These are phyloP conservation scores for Drosophila setosimentum DNA, from an alignment of 2,888 invertebrate species.

Conservation along the genomic window DNA sequence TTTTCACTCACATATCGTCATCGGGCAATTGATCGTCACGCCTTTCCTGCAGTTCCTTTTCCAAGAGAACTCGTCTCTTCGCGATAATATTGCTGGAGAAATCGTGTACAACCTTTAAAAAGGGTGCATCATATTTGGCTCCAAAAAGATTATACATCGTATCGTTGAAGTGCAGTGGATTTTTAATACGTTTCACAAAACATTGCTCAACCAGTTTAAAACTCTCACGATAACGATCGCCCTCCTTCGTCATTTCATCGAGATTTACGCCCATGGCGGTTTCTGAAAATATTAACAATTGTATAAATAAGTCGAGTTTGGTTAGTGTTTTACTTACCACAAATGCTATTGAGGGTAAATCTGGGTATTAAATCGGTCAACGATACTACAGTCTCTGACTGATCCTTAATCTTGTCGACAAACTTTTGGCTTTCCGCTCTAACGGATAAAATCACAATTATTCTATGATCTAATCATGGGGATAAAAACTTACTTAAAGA, in stretches of 20 bases:
- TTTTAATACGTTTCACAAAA: constrained; percentile 66
- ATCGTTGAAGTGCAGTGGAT: constrained; percentile 66
- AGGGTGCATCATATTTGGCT: constrained; percentile 43
- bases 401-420: constrained; percentile 43
- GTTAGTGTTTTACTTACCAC: constrained; percentile 52
- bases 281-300: constrained; percentile 35
- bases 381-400: constrained; percentile 45
- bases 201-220: constrained; percentile 70
- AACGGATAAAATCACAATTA: not conserved
- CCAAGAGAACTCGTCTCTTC: constrained; percentile 65
- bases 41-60: constrained; percentile 38
- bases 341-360: constrained; percentile 78
- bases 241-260: constrained; percentile 72
- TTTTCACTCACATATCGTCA: constrained; percentile 58
- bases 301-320: not conserved
- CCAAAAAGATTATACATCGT: constrained; percentile 55
- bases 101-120: constrained; percentile 63
- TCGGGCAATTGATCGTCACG: constrained; percentile 24
- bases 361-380: constrained; percentile 71
- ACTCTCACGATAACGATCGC: constrained; percentile 70
- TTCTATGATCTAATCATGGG: not conserved
- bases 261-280: constrained; percentile 80
- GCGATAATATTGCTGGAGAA: constrained; percentile 80
- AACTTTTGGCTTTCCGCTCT: constrained; percentile 80
- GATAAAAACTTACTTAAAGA: constrained; percentile 68